Conservation (phyloP, 2,797 vertebrate genomes). For the Peromyscus attwateri region DNA sequence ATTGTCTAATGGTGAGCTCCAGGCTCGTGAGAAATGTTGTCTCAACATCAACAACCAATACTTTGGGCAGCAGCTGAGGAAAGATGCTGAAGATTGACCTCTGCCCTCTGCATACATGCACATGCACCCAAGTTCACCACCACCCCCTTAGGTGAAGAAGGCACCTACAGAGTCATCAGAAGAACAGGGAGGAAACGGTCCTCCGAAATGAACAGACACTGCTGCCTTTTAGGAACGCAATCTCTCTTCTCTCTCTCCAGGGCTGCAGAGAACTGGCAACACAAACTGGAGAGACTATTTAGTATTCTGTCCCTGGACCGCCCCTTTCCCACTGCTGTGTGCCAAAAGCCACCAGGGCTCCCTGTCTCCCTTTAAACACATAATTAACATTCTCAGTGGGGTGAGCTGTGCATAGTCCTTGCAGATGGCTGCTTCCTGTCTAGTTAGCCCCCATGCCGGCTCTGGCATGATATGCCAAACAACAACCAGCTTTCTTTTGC, state of each 20-base stretch:
- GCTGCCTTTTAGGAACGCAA: neutral
- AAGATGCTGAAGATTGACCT: neutral
- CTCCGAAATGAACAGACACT: neutral
- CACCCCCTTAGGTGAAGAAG: neutral
- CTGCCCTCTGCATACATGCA: neutral
- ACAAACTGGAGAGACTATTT: slow-evolving; percentile 23
- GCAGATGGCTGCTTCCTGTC: slow-evolving; percentile 79
- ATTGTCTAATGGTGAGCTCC: neutral
- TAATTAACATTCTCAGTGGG: slow-evolving; percentile 80
- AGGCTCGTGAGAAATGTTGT: neutral
- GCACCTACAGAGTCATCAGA: neutral
- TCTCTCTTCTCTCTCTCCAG: neutral
- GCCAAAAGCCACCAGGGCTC: slow-evolving; percentile 58
- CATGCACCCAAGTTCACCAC: neutral
- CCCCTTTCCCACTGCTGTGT: slow-evolving; percentile 41
- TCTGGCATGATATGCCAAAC: slow-evolving; percentile 53
- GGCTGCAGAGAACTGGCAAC: slow-evolving; percentile 18
- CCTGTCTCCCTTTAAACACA: slow-evolving; percentile 75
- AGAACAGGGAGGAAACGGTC: neutral
- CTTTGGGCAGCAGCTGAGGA: neutral
- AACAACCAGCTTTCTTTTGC: neutral
- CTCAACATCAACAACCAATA: neutral
- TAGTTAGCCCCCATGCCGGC: slow-evolving; percentile 70
- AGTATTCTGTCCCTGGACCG: slow-evolving; percentile 62
- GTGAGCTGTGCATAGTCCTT: slow-evolving; percentile 55